A percentile compares a stretch with the other conserved stretches of the same genome.
These are phyloP conservation scores for Eudorcas thomsonii DNA, from an alignment of 2,113 vertebrate genomes.

Conservation along the genomic window DNA sequence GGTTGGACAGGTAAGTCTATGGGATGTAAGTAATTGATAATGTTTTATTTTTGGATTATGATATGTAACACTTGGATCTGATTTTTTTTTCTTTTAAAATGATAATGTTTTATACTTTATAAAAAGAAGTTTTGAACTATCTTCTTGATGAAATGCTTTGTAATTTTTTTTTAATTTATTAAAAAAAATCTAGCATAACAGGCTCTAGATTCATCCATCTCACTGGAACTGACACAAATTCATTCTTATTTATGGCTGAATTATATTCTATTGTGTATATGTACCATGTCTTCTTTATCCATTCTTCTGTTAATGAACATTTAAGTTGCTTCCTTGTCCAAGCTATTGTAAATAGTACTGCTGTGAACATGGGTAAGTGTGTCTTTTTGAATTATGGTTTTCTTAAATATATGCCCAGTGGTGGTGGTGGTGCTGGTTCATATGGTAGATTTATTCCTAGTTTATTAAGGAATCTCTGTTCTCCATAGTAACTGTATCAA, in stretches of 20 bases:
- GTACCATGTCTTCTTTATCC: neutral
- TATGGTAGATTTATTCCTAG: neutral
- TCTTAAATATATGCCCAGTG: neutral
- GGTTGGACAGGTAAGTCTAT: constrained; percentile 92
- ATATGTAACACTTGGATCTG: neutral
- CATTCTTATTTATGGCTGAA: neutral
- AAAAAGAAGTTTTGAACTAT: neutral
- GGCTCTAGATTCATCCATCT: neutral
- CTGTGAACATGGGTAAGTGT: neutral
- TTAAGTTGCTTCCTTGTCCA: neutral
- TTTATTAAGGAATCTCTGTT: neutral
- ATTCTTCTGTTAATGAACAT: neutral
- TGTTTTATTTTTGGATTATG: neutral
- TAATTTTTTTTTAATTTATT: neutral
- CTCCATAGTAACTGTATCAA: neutral
- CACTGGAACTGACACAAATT: neutral
- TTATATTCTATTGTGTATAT: neutral
- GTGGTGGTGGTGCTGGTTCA: neutral
- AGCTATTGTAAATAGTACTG: neutral
- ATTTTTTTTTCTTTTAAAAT: neutral
- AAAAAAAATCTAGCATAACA: neutral
- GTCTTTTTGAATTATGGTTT: neutral
- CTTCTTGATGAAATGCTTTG: neutral
- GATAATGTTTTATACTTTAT: neutral
- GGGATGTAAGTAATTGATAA: neutral